phyloP scores from a whole-genome alignment of 1,140 invertebrate genomes.

The Drosophila funebris region DNA sequence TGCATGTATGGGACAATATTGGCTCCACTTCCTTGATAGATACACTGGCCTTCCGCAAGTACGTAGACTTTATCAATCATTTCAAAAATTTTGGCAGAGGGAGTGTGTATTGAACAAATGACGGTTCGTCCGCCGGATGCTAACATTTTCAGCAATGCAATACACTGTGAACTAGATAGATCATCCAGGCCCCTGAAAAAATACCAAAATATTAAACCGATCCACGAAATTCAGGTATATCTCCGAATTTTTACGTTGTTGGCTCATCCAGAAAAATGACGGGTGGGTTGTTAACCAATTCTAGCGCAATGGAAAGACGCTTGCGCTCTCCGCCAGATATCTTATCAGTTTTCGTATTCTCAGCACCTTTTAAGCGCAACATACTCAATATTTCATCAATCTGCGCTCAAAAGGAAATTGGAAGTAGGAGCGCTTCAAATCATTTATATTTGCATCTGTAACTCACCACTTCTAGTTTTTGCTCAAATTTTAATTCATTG shows the following conservation, averaged over 20 bases:
- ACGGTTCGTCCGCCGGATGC: constrained; percentile 93
- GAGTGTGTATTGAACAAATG: constrained; percentile 96
- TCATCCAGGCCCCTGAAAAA: constrained; percentile 88
- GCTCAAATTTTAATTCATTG: constrained; percentile 85
- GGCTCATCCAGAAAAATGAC: constrained; percentile 93
- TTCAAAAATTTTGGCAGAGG: constrained; percentile 91
- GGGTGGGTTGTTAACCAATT: constrained; percentile 97
- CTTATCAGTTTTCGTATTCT: constrained; percentile 88
- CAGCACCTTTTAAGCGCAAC: constrained; percentile 86
- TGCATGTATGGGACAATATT: constrained; percentile 89
- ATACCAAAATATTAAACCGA: background rate
- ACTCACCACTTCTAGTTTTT: constrained; percentile 90
- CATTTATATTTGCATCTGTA: background rate
- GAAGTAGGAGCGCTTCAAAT: background rate
- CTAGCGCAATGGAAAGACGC: constrained; percentile 94
- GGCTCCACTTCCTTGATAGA: constrained; percentile 88
- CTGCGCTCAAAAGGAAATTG: constrained; percentile 82
- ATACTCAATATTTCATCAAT: constrained; percentile 89
- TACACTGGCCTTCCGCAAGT: constrained; percentile 89
- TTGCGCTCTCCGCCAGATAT: constrained; percentile 97
- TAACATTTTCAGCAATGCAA: constrained; percentile 90
- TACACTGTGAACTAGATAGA: constrained; percentile 89
- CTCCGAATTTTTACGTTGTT: constrained; percentile 88
- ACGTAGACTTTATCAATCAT: constrained; percentile 92
- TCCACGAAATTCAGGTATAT: constrained; percentile 24